phyloP scores from a whole-genome alignment of 2,888 invertebrate species.

The Scotopteryx bipunctaria region DNA sequence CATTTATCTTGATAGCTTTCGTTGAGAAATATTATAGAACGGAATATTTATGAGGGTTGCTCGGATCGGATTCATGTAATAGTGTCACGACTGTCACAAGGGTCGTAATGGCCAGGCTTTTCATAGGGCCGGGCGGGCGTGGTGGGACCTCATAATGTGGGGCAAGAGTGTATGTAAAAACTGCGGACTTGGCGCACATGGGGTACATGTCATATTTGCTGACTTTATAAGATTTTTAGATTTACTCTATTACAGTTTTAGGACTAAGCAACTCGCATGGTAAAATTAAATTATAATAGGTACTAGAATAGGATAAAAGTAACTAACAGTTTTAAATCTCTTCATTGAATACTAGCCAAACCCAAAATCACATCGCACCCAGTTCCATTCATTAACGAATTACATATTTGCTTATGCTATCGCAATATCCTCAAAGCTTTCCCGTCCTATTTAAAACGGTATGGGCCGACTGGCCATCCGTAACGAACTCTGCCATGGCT shows the following conservation, averaged over 20 bases:
- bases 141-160: conserved; percentile 14
- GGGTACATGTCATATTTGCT: conserved; percentile 4
- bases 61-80: conserved; percentile 44
- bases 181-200: conserved; percentile 8
- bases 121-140: conserved; percentile 14
- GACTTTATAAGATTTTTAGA: neutral
- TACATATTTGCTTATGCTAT: conserved; percentile 26
- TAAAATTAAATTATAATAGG: too few species aligned
- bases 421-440: conserved; percentile 28
- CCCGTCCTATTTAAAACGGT: conserved; percentile 19
- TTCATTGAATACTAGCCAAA: neutral
- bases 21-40: conserved; percentile 18
- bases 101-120: conserved; percentile 10
- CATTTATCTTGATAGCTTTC: conserved; percentile 30
- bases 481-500: conserved; percentile 7
- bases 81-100: conserved; percentile 43
- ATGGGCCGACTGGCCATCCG: conserved; percentile 14
- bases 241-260: too few species aligned
- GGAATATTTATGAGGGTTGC: conserved; percentile 26
- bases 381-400: conserved; percentile 16
- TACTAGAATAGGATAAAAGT: too few species aligned
- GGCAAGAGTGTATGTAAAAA: conserved; percentile 16
- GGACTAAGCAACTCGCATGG: neutral
- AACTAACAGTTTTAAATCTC: too few species aligned
- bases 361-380: conserved; percentile 17